phyloP scores from a whole-genome alignment of 2,888 invertebrate species.

The Trissolcus japonicus region DNA sequence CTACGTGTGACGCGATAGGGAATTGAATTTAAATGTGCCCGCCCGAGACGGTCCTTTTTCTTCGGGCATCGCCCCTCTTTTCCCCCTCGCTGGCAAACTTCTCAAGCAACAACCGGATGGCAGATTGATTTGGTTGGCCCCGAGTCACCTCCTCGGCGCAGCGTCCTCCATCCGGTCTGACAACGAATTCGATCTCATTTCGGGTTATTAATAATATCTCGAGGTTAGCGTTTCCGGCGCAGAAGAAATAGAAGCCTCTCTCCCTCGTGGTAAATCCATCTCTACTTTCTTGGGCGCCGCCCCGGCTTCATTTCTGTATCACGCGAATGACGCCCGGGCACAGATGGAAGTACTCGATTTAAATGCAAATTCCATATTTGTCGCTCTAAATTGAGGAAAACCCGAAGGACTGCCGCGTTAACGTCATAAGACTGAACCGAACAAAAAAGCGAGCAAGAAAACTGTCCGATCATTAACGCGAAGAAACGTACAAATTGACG shows the following conservation, averaged over 20 bases:
- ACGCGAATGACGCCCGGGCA: constrained; percentile 74
- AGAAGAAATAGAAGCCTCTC: constrained; percentile 68
- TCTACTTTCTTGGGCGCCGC: constrained; percentile 51
- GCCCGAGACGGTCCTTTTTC: constrained; percentile 44
- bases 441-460: constrained; percentile 8
- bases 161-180: constrained; percentile 29
- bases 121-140: constrained; percentile 72
- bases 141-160: constrained; percentile 51
- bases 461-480: constrained; percentile 40
- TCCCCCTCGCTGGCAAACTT: constrained; percentile 47
- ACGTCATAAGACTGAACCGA: constrained; percentile 14
- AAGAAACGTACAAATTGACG: constrained; percentile 34
- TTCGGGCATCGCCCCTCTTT: constrained; percentile 29
- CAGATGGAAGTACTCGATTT: constrained; percentile 83
- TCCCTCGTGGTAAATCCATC: constrained; percentile 61
- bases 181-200: constrained; percentile 73
- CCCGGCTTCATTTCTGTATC: constrained; percentile 74
- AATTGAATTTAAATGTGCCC: constrained; percentile 71
- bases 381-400: constrained; percentile 74
- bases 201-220: constrained; percentile 75
- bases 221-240: constrained; percentile 73
- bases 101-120: constrained; percentile 66
- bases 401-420: constrained; percentile 61
- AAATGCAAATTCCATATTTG: constrained; percentile 83
- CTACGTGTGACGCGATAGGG: constrained; percentile 61